Evolutionary conservation across 1,140 invertebrate genomes (phyloP).

Genomic region (Coboldia fuscipes): DNA sequence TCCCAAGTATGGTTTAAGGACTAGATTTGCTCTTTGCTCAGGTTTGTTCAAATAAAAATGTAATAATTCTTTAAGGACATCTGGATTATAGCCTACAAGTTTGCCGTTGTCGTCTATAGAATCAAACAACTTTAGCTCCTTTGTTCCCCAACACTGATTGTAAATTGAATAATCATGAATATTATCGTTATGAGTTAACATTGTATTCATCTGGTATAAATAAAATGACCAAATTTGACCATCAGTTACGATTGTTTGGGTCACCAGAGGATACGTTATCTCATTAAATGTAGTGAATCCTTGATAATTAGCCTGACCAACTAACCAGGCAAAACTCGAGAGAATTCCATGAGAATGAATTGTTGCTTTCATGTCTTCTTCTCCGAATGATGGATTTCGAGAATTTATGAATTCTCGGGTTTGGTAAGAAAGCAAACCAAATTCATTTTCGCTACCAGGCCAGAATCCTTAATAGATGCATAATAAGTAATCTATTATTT

Average conservation of each 20-base stretch:
- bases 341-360: conserved; percentile 48
- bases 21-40: conserved; percentile 27
- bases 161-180: conserved; percentile 37
- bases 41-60: conserved; percentile 55
- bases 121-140: conserved; percentile 51
- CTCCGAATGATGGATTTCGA: conserved; percentile 21
- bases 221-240: conserved; percentile 65
- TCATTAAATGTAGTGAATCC: conserved; percentile 77
- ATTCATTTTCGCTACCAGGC: conserved; percentile 52
- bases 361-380: conserved; percentile 32
- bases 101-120: conserved; percentile 38
- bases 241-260: conserved; percentile 68
- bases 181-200: conserved; percentile 34
- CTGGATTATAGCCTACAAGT: conserved; percentile 60
- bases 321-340: conserved; percentile 55
- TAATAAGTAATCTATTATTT: neutral
- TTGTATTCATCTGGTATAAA: conserved; percentile 76
- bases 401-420: conserved; percentile 30
- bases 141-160: conserved; percentile 66
- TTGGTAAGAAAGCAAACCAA: conserved; percentile 53
- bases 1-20: conserved; percentile 53
- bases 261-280: conserved; percentile 66
- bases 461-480: conserved; percentile 37
- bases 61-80: conserved; percentile 48
- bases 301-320: conserved; percentile 60